These are phyloP conservation scores for Heliconius eleuchia DNA, from an alignment of 1,140 invertebrate genomes.

Conservation along the genomic window DNA sequence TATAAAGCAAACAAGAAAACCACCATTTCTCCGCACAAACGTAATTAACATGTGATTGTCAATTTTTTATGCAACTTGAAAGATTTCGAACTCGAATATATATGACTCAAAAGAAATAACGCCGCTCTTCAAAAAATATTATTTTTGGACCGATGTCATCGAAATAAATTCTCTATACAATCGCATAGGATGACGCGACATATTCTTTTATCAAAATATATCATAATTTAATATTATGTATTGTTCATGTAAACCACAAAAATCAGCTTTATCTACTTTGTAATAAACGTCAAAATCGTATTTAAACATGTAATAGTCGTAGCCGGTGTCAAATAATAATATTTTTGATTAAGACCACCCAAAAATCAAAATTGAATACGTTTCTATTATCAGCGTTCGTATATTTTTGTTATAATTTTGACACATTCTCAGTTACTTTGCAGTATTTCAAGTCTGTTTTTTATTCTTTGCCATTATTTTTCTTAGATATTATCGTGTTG, in stretches of 20 bases:
- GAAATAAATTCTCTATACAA: constrained; percentile 40
- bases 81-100: not conserved
- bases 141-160: constrained; percentile 39
- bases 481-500: not conserved
- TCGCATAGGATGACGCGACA: constrained; percentile 48
- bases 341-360: constrained; percentile 54
- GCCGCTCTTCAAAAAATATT: constrained; percentile 28
- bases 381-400: not conserved
- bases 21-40: not conserved
- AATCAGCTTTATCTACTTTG: not conserved
- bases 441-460: not conserved
- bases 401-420: not conserved
- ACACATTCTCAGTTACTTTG: not conserved
- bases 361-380: constrained; percentile 29
- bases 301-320: not conserved
- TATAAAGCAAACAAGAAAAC: constrained; percentile 1
- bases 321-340: constrained; percentile 13
- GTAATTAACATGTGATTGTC: constrained; percentile 9
- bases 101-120: constrained; percentile 1
- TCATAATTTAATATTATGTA: constrained; percentile 36
- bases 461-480: not conserved
- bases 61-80: not conserved
- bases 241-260: not conserved
- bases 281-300: not conserved
- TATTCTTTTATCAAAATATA: constrained; percentile 48